Evolutionary conservation across 1,140 invertebrate species (phyloP).

Genomic region (Diachasma alloeum): DNA sequence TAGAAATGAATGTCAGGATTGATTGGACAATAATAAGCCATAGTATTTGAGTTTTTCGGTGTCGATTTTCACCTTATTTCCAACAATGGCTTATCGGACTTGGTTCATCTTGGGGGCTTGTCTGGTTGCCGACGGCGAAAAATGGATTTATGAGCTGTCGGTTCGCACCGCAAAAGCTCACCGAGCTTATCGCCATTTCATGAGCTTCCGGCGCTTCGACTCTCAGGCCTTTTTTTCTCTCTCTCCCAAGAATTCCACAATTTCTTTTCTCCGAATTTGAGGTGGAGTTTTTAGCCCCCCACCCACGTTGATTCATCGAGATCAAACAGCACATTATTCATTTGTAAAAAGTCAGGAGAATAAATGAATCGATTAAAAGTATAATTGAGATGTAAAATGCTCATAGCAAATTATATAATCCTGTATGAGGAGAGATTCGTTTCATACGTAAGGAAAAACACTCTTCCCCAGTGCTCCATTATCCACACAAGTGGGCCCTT

Average conservation of each 20-base stretch:
- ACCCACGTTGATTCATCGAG: not conserved
- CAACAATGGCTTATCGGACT: slow-evolving; percentile 9
- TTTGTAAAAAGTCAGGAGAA: not conserved
- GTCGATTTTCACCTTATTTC: not conserved
- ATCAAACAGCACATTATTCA: not conserved
- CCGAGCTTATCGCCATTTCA: slow-evolving; percentile 1
- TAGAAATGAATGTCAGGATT: not conserved
- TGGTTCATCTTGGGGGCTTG: slow-evolving; percentile 11
- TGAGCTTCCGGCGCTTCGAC: not conserved
- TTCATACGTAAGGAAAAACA: slow-evolving; percentile 5
- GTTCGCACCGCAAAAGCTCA: not conserved
- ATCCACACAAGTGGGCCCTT: not conserved
- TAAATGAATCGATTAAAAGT: not conserved
- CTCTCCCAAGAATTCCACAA: no score
- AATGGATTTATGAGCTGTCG: slow-evolving; percentile 20
- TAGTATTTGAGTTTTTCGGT: not conserved
- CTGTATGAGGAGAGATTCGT: slow-evolving; percentile 4
- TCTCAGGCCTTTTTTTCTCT: no score
- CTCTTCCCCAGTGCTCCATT: not conserved
- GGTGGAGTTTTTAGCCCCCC: no score
- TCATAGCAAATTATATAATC: no score
- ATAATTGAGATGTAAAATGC: no score
- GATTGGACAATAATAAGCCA: not conserved
- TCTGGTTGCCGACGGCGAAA: not conserved
- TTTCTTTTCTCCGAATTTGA: no score